Evolutionary conservation across 2,888 invertebrate genomes (phyloP).

Genomic region (Parnassius apollo): DNA sequence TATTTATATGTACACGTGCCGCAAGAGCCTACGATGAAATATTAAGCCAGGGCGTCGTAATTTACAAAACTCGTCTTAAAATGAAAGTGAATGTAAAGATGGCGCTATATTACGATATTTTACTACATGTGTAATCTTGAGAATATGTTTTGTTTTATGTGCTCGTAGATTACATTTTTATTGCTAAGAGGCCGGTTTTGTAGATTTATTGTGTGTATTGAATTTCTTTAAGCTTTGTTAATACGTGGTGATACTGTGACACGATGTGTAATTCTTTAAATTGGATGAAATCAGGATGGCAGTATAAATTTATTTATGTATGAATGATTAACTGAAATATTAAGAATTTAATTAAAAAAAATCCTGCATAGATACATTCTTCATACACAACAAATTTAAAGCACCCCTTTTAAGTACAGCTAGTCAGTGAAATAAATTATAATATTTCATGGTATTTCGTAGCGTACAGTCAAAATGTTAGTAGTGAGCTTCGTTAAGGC

Average conservation of each 20-base stretch:
- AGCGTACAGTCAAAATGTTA: slow-evolving; percentile 22
- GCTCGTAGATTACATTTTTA: slow-evolving; percentile 26
- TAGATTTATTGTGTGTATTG: slow-evolving; percentile 9
- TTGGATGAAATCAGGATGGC: too few species aligned
- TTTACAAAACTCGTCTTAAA: slow-evolving; percentile 24
- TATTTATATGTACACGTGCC: slow-evolving; percentile 34
- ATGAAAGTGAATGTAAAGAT: slow-evolving; percentile 21
- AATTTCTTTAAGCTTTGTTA: neutral
- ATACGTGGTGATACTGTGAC: neutral
- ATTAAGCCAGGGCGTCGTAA: slow-evolving; percentile 30
- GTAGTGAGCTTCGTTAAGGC: slow-evolving; percentile 11
- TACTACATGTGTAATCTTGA: slow-evolving; percentile 12
- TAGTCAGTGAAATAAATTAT: slow-evolving; percentile 19
- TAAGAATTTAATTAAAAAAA: too few species aligned
- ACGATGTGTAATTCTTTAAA: neutral
- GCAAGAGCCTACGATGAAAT: slow-evolving; percentile 36
- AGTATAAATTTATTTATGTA: too few species aligned
- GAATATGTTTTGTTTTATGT: slow-evolving; percentile 22
- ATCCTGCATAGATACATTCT: too few species aligned
- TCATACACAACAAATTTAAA: slow-evolving; percentile 2
- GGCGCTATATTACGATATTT: slow-evolving; percentile 15
- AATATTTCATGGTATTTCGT: slow-evolving; percentile 19
- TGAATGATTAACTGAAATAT: too few species aligned
- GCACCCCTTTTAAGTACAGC: slow-evolving; percentile 2
- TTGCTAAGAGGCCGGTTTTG: slow-evolving; percentile 11